These are phyloP conservation scores for Noctua janthe DNA, from an alignment of 2,888 invertebrate species.

Conservation along the genomic window DNA sequence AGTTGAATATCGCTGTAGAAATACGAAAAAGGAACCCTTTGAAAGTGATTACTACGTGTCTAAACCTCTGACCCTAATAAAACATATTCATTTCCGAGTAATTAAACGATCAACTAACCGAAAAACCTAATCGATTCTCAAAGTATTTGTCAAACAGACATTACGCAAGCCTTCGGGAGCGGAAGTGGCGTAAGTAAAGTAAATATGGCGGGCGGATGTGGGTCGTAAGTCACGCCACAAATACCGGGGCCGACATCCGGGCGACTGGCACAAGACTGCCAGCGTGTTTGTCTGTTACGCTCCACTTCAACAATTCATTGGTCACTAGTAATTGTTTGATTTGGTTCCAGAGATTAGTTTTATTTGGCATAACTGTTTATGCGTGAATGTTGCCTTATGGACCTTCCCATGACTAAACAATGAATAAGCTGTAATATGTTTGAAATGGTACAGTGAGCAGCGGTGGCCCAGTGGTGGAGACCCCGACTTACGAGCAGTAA, in stretches of 20 bases:
- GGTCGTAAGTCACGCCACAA: conserved; percentile 88
- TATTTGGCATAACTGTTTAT: conserved; percentile 9
- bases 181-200: conserved; percentile 83
- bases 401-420: not conserved
- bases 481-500: too few relatives aligned
- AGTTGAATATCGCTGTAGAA: not conserved
- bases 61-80: not conserved
- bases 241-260: conserved; percentile 82
- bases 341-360: conserved; percentile 18
- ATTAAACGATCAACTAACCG: conserved; percentile 27
- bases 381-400: too few relatives aligned
- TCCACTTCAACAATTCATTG: conserved; percentile 40
- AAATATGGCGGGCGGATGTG: conserved; percentile 88
- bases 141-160: conserved; percentile 71
- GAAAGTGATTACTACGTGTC: not conserved
- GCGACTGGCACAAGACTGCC: conserved; percentile 72
- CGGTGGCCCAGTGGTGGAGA: too few relatives aligned
- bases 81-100: not conserved
- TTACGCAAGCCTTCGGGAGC: conserved; percentile 70
- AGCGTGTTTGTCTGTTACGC: conserved; percentile 62
- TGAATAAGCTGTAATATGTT: not conserved
- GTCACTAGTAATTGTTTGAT: conserved; percentile 53
- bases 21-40: not conserved
- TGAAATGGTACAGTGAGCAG: not conserved
- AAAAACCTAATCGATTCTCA: conserved; percentile 50